These are phyloP conservation scores for Xenopus laevis DNA, from an alignment of 2,113 vertebrate genomes.

Conservation along the genomic window DNA sequence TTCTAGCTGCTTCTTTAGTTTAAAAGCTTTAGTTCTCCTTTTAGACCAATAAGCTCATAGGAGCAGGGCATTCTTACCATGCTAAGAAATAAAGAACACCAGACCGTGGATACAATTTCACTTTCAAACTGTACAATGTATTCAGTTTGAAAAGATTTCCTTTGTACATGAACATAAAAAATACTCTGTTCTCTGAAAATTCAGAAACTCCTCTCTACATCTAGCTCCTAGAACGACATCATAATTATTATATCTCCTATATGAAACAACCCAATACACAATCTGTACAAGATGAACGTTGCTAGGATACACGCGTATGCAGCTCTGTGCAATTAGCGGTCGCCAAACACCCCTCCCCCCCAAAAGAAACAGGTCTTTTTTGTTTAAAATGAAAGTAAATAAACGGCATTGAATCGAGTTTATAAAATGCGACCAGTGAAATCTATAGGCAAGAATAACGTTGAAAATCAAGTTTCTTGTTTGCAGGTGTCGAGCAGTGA, in stretches of 20 bases:
- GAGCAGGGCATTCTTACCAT: no score
- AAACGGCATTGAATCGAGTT: slow-evolving; percentile 52
- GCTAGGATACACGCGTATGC: slow-evolving; percentile 50
- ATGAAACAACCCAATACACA: slow-evolving; percentile 70
- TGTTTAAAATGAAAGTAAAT: slow-evolving; percentile 60
- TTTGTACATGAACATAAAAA: not conserved
- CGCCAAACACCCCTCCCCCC: slow-evolving; percentile 35
- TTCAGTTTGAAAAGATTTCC: not conserved
- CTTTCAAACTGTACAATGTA: not conserved
- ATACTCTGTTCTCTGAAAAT: not conserved
- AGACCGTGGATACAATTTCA: no score
- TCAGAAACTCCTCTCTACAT: not conserved
- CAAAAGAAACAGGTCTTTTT: slow-evolving; percentile 50
- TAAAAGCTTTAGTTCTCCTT: no score
- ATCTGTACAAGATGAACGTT: slow-evolving; percentile 72
- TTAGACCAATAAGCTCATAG: no score
- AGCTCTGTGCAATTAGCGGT: slow-evolving; percentile 48
- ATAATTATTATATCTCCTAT: slow-evolving; percentile 72
- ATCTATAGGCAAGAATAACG: not conserved
- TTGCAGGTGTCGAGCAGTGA: not conserved
- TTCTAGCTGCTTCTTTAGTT: no score
- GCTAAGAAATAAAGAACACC: no score
- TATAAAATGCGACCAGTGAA: slow-evolving; percentile 8
- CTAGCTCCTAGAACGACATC: slow-evolving; percentile 18
- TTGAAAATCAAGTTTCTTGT: not conserved